A percentile compares a stretch with the other conserved stretches of the same genome.
Evolutionary conservation across 2,888 invertebrate genomes (phyloP).

Genomic region (Tipula helvola): DNA sequence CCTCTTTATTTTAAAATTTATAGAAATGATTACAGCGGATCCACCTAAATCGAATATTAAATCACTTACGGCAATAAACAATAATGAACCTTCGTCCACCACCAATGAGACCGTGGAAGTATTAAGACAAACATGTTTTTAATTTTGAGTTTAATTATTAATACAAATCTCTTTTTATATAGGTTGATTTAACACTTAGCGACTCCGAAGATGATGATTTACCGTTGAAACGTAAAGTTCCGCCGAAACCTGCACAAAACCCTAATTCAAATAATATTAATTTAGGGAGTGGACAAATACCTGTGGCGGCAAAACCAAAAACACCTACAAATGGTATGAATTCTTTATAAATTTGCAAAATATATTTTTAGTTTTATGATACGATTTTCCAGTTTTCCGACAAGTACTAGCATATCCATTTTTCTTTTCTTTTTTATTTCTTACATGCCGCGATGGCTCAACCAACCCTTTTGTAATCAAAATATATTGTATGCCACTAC

Average conservation of each 20-base stretch:
- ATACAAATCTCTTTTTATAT: slow-evolving; percentile 1
- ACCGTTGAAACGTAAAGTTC: slow-evolving; percentile 47
- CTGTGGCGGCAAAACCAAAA: slow-evolving; percentile 23
- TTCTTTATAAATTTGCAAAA: not conserved
- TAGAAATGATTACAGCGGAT: slow-evolving; percentile 20
- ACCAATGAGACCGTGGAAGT: slow-evolving; percentile 31
- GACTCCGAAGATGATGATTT: slow-evolving; percentile 59
- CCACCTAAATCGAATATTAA: slow-evolving; percentile 5
- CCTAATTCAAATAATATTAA: slow-evolving; percentile 21
- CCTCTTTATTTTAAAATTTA: slow-evolving; percentile 7
- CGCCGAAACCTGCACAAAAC: slow-evolving; percentile 26
- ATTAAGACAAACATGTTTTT: not conserved
- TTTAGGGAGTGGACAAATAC: not conserved
- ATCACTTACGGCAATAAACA: slow-evolving; percentile 13
- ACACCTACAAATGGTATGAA: slow-evolving; percentile 24
- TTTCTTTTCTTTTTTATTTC: not conserved
- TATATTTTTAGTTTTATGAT: not conserved
- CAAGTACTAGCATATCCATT: not conserved
- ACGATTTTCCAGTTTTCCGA: not conserved
- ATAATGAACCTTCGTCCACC: slow-evolving; percentile 34
- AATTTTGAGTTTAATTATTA: slow-evolving; percentile 10
- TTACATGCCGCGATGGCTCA: not conserved
- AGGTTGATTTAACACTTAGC: slow-evolving; percentile 59
- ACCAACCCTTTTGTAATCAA: not conserved
- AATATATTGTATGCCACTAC: not conserved